Evolutionary conservation across 2,888 invertebrate genomes (phyloP), one percentile per base, ranked within the genome.

Genomic region (Osedax frankpressi): DNA sequence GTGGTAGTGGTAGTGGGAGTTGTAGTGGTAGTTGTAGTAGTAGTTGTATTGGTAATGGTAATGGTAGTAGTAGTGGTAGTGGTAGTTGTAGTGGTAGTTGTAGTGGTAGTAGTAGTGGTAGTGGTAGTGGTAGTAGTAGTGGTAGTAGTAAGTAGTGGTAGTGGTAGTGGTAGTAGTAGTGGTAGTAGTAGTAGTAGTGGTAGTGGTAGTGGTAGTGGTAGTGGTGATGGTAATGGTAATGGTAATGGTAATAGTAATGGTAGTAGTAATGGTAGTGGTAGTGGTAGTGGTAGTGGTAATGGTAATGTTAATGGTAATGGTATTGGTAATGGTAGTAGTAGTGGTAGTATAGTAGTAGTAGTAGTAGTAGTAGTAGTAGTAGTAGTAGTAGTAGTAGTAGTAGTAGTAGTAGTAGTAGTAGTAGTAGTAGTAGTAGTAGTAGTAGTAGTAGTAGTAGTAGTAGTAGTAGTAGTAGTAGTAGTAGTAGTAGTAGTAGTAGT

Each of bases 31-130:
- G 72, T 72, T 69, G 72, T 72, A 72, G 70, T 72, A 72, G 70
- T 72, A 73, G 73, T 73, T 70, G 73, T 73, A 72, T 65, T 73
- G 70, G 73, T 72, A 73, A 68, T 73, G 28, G 70, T 25, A 65
- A 24, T 65, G n/a, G 65, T 65, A 65, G 65, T 25, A 65, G 26
- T 26, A 25, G 24, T 25, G n/a, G 26, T 25, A 65, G 24, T 25
- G n/a, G 26, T 25, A 65, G 26, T 26, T 14, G 26, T 29, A 2
- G 30, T 30, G 25, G n/a, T 29, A 26, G 26, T 19, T 14, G 26
- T 65, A 65, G 65, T 65, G n/a, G 65, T 65, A 65, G 65, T 65
- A 65, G 65, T 65, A 65, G 65, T 65, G n/a, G 65, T 65, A 65
- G 65, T 26, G n/a, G 65, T 65, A 65, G 65, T 65, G n/a, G 65